Evolutionary conservation across 2,113 vertebrate species (phyloP).

Genomic region (Trematomus loennbergii): DNA sequence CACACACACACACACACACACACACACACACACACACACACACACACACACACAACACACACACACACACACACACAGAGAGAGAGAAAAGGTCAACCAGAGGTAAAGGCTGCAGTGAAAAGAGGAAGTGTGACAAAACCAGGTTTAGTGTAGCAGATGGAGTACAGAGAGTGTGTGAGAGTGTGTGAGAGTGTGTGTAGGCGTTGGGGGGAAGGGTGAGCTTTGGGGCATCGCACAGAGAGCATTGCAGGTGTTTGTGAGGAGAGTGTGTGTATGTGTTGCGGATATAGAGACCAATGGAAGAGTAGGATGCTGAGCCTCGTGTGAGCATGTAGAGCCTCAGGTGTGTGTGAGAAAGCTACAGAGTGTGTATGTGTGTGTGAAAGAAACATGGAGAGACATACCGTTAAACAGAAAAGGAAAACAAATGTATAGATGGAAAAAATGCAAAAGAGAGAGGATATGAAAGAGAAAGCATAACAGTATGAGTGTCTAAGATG

Average conservation of each 20-base stretch:
- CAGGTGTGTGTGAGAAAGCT: not conserved
- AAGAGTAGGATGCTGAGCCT: not conserved
- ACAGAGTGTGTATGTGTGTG: too few relatives aligned
- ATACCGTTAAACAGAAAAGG: not conserved
- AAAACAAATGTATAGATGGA: not conserved
- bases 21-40: too few relatives aligned
- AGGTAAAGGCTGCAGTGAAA: slow-evolving; percentile 15
- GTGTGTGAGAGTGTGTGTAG: too few relatives aligned
- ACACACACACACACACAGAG: too few relatives aligned
- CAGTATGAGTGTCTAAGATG: not conserved
- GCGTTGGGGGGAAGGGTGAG: not conserved
- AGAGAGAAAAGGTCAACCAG: too few relatives aligned
- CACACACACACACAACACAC: too few relatives aligned
- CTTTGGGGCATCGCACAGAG: slow-evolving; percentile 3
- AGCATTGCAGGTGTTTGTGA: slow-evolving; percentile 2
- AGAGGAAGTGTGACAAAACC: slow-evolving; percentile 11
- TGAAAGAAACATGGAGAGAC: not conserved
- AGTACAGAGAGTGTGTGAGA: too few relatives aligned
- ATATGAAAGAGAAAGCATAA: not conserved
- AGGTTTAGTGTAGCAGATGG: slow-evolving; percentile 22
- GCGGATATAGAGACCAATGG: not conserved
- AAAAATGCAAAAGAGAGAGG: not conserved
- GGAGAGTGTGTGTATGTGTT: not conserved
- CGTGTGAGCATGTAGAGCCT: not conserved
- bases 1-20: too few relatives aligned